These are phyloP conservation scores for Caradrina kadenii DNA, from an alignment of 2,888 invertebrate genomes.

Conservation along the genomic window DNA sequence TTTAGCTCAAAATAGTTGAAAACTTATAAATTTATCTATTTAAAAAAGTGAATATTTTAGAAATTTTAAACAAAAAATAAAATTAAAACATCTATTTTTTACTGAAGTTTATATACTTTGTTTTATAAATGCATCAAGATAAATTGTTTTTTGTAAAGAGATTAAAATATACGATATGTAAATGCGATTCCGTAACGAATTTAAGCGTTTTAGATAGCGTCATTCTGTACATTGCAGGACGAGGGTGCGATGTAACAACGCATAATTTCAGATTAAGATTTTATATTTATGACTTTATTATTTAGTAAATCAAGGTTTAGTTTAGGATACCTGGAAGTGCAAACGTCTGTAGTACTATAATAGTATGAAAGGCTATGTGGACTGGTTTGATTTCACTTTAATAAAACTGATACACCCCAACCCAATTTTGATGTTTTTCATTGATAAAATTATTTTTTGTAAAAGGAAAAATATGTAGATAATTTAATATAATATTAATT, in stretches of 20 bases:
- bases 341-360: neutral
- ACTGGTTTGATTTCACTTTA: too few species aligned
- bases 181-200: slow-evolving; percentile 60
- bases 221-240: slow-evolving; percentile 35
- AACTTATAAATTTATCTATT: slow-evolving; percentile 19
- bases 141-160: slow-evolving; percentile 51
- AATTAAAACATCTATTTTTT: neutral
- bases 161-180: slow-evolving; percentile 61
- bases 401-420: too few species aligned
- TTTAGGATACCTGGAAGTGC: too few species aligned
- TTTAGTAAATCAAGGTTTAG: neutral
- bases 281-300: slow-evolving; percentile 11
- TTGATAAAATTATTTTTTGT: too few species aligned
- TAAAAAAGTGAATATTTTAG: slow-evolving; percentile 1
- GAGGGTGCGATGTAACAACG: slow-evolving; percentile 46
- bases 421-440: too few species aligned
- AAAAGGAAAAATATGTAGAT: too few species aligned
- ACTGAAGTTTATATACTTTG: neutral
- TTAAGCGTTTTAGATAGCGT: slow-evolving; percentile 61
- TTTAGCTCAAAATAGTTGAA: slow-evolving; percentile 1
- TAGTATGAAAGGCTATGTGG: neutral
- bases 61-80: neutral
- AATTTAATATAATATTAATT: too few species aligned
- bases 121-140: slow-evolving; percentile 43
- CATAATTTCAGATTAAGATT: slow-evolving; percentile 34